Percentiles rank a stretch among this genome's conserved stretches.
phyloP scores from a whole-genome alignment of 2,113 vertebrate species.

The Xiphophorus couchianus region DNA sequence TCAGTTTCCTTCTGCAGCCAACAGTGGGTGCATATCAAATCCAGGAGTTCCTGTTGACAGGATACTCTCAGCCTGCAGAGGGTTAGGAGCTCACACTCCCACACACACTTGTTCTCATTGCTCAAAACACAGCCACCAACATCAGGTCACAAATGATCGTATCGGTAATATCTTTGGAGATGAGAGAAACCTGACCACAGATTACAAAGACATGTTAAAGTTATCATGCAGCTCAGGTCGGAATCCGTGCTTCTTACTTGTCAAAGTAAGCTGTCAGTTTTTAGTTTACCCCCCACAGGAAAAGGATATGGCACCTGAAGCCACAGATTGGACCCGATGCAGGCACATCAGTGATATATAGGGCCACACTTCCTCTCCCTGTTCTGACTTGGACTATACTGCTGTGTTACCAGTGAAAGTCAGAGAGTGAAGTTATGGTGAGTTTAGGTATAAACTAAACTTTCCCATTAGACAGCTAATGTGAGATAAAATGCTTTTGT shows the following conservation, averaged over 20 bases:
- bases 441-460: not conserved
- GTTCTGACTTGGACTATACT: slow-evolving; percentile 26
- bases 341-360: slow-evolving; percentile 65
- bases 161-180: slow-evolving; percentile 3
- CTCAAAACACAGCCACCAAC: slow-evolving; percentile 4
- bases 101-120: slow-evolving; percentile 25
- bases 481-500: not conserved
- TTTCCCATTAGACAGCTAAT: not conserved
- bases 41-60: slow-evolving; percentile 82
- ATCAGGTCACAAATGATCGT: slow-evolving; percentile 31
- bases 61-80: slow-evolving; percentile 65
- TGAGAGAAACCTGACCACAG: slow-evolving; percentile 3
- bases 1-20: slow-evolving; percentile 75
- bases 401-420: slow-evolving; percentile 53
- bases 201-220: not conserved
- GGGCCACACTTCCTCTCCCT: slow-evolving; percentile 60
- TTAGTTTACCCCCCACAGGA: slow-evolving; percentile 58
- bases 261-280: slow-evolving; percentile 57
- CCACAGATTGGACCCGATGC: slow-evolving; percentile 64
- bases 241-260: slow-evolving; percentile 2
- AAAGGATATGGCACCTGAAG: slow-evolving; percentile 77
- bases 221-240: slow-evolving; percentile 1
- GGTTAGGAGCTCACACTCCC: slow-evolving; percentile 55
- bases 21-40: slow-evolving; percentile 64
- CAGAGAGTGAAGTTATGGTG: not conserved